Evolutionary conservation across 2,113 vertebrate species (phyloP), one percentile per base, ranked within the genome.

Genomic region (Tapirus terrestris): DNA sequence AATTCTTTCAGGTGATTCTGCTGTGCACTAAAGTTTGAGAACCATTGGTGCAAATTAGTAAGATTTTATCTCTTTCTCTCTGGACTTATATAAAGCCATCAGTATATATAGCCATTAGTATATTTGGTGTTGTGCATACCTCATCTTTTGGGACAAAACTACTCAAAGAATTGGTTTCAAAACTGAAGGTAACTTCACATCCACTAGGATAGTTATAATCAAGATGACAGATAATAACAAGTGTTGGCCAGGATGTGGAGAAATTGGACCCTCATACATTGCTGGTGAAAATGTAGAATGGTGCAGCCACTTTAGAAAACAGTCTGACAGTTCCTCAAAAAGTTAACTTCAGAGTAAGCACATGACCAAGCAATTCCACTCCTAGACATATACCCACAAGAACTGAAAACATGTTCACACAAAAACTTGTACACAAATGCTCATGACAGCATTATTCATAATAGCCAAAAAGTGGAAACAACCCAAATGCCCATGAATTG

Each of bases 31-130:
- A 87, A 56, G 18, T 75, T 81, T 73, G 48, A 58, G 67, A 75
- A 86, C 31, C 51, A 88, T 8, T 33, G 39, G 25, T 93, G 7
- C 8, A 75, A 82, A 92, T 92, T 67, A 92, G 21, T 65, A 87
- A 81, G 58, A 58, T 81, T 75, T 81, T 81, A 65, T 83, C 13
- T 92, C 36, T 92, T 65, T 65, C 45, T 92, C 76, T 92, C 89
- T 82, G 21, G 39, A 60, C 3, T 39, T 75, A 39, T 27, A 84
- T 53, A 84, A 92, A 84, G 29, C 31, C 51, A 18, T 56, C 39
- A 53, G 17, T 75, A 45, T 60, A 21, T 56, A 58, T 25, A 60
- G 31, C 60, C 36, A 88, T 82, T 33, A 39, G 18, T 88, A 96
- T 67, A 39, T 13, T 58, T 67, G 45, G 31, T 73, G 36, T 81